phyloP scores from a whole-genome alignment of 2,888 invertebrate genomes.

The Drosophila colorata region DNA sequence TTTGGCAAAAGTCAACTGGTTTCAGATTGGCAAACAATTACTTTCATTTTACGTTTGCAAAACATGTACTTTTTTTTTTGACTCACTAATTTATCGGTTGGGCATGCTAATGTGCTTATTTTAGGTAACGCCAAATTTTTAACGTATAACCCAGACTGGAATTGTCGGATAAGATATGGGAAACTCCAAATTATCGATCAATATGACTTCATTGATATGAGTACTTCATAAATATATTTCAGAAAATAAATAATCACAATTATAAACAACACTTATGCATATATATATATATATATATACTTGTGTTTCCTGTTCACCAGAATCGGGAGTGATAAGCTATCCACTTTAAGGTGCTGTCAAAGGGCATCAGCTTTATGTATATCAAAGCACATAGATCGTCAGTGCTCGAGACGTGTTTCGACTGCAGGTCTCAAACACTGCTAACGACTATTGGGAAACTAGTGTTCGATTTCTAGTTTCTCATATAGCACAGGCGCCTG shows the following conservation, averaged over 20 bases:
- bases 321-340: conserved; percentile 12
- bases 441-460: conserved; percentile 9
- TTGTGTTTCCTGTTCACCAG: conserved; percentile 27
- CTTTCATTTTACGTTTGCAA: conserved; percentile 40
- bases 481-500: conserved; percentile 43
- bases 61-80: conserved; percentile 18
- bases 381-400: conserved; percentile 6
- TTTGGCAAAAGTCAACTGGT: conserved; percentile 8
- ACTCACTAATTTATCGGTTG: conserved; percentile 9
- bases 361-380: conserved; percentile 5
- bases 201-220: too few species aligned
- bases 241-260: too few species aligned
- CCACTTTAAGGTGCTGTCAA: conserved; percentile 7
- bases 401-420: conserved; percentile 4
- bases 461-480: conserved; percentile 17
- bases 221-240: too few species aligned
- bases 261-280: too few species aligned
- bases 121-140: too few species aligned
- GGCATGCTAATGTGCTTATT: conserved; percentile 1
- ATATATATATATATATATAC: too few species aligned
- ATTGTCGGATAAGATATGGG: background rate
- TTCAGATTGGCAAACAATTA: conserved; percentile 10
- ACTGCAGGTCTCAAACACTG: conserved; percentile 6
- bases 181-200: background rate
- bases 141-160: too few species aligned